Conservation (phyloP, 2,797 vertebrate genomes). For the Spondyliosoma cantharus region DNA sequence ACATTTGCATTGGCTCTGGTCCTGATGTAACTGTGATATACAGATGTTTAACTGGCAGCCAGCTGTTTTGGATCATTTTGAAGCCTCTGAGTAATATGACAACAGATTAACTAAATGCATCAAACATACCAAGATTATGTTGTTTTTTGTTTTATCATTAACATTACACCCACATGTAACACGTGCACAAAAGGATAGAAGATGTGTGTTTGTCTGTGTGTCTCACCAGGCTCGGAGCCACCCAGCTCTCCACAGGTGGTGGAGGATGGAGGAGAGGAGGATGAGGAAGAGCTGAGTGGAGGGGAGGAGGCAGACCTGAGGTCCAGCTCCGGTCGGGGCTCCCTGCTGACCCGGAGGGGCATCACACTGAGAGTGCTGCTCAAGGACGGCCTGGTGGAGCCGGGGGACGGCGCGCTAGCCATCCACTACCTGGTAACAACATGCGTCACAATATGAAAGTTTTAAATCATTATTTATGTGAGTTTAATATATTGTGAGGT, state of each 20-base stretch:
- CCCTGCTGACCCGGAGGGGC: slow-evolving; percentile 90
- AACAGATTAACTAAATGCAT: not conserved
- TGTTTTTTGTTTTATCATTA: not conserved
- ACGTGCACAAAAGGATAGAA: not conserved
- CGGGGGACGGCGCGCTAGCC: slow-evolving; percentile 90
- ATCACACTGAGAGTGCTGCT: slow-evolving; percentile 95
- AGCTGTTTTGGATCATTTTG: slow-evolving; percentile 24
- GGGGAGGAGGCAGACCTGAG: slow-evolving; percentile 83
- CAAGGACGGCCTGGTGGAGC: slow-evolving; percentile 93
- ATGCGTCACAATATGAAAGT: not conserved
- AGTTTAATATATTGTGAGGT: not conserved
- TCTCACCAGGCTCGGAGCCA: slow-evolving; percentile 83
- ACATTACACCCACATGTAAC: not conserved
- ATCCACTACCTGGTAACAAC: slow-evolving; percentile 89
- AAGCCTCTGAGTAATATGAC: not conserved
- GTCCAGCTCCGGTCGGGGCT: slow-evolving; percentile 82
- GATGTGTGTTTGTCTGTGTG: slow-evolving; percentile 29
- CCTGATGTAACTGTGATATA: slow-evolving; percentile 9
- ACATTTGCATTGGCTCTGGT: slow-evolving; percentile 15
- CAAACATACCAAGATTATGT: not conserved
- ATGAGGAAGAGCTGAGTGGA: slow-evolving; percentile 91
- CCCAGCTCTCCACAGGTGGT: slow-evolving; percentile 84
- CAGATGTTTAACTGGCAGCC: slow-evolving; percentile 21
- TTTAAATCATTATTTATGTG: not conserved
- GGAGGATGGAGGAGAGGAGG: slow-evolving; percentile 90